Conservation (phyloP, 1,140 invertebrate genomes). For the Drosophila pachea region DNA sequence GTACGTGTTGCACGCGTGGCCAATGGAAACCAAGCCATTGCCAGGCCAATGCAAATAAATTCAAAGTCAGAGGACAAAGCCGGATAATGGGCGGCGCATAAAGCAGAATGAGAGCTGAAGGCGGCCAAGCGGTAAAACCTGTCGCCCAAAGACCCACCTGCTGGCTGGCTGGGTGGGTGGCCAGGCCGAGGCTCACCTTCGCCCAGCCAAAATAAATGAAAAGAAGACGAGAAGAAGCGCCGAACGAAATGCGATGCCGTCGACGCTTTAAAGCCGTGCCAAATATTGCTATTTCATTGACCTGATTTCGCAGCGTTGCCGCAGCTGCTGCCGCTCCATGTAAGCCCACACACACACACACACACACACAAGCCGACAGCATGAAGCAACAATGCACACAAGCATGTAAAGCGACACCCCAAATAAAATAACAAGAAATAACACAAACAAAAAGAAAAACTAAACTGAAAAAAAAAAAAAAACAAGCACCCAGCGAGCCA, state of each 20-base stretch:
- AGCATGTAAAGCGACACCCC: slow-evolving; percentile 59
- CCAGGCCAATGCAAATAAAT: slow-evolving; percentile 55
- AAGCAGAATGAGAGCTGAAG: slow-evolving; percentile 1
- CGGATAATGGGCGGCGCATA: slow-evolving; percentile 24
- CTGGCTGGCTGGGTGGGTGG: slow-evolving; percentile 12
- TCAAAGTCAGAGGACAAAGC: slow-evolving; percentile 57
- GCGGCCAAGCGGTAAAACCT: slow-evolving; percentile 38
- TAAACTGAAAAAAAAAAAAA: not conserved
- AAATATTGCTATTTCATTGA: slow-evolving; percentile 77
- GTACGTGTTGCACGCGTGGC: not conserved
- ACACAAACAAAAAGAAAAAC: not conserved
- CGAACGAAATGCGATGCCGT: slow-evolving; percentile 55
- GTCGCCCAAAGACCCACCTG: slow-evolving; percentile 44
- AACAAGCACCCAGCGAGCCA: slow-evolving; percentile 8
- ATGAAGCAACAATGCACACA: slow-evolving; percentile 70
- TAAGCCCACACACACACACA: slow-evolving; percentile 57
- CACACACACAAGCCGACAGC: slow-evolving; percentile 49
- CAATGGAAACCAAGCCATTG: slow-evolving; percentile 45
- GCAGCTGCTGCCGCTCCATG: slow-evolving; percentile 38
- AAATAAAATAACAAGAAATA: slow-evolving; percentile 18
- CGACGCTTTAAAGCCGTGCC: slow-evolving; percentile 61
- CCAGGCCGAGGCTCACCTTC: slow-evolving; percentile 44
- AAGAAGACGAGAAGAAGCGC: slow-evolving; percentile 18
- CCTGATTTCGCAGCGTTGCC: slow-evolving; percentile 57
- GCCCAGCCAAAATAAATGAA: slow-evolving; percentile 1